Evolutionary conservation across 2,797 vertebrate species (phyloP).

Genomic region (Protosalanx chinensis): DNA sequence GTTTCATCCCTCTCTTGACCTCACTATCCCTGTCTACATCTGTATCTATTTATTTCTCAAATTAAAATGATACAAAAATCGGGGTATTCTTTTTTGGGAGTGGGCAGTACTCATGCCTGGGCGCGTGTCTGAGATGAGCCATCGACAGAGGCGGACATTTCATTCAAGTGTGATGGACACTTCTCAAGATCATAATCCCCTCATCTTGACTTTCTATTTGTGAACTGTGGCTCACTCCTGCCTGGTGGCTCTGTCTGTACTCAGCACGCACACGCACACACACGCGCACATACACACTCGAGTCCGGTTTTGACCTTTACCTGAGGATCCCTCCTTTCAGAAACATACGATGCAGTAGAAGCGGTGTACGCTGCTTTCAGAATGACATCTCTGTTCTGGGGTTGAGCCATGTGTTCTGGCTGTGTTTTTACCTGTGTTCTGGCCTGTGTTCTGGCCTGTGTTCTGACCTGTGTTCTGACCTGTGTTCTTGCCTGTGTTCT

Average conservation of each 20-base stretch:
- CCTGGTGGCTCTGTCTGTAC: not conserved
- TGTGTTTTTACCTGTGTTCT: no score
- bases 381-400: no score
- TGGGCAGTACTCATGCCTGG: not conserved
- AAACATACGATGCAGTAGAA: no score
- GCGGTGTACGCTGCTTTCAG: no score
- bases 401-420: no score
- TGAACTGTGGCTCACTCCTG: not conserved
- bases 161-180: slow-evolving; percentile 9
- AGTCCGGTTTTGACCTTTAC: slow-evolving; percentile 45
- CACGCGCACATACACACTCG: not conserved
- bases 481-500: no score
- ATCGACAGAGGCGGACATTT: not conserved
- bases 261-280: not conserved
- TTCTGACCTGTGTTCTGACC: no score
- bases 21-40: not conserved
- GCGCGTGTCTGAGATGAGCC: not conserved
- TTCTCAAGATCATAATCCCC: slow-evolving; percentile 11
- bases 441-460: no score
- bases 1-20: not conserved
- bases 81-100: no score
- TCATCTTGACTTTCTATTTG: not conserved
- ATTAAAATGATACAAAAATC: no score
- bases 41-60: no score
- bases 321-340: slow-evolving; percentile 36